Conservation (phyloP, 2,113 vertebrate species). For the Notiomystis cincta region DNA sequence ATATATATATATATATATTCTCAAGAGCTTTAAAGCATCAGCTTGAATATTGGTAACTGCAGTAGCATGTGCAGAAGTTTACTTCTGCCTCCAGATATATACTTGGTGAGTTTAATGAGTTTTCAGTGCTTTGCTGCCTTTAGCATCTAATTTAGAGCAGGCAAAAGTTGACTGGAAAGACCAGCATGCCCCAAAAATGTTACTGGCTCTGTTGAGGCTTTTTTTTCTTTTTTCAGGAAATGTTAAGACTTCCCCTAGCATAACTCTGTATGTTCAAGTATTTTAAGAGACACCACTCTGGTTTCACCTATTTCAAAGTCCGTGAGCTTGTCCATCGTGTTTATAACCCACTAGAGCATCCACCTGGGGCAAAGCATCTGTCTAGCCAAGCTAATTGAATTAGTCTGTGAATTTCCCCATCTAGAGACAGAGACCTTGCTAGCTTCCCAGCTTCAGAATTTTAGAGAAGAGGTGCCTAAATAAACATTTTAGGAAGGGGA, state of each 20-base stretch:
- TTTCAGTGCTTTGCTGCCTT: neutral
- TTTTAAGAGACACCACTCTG: neutral
- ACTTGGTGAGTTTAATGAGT: neutral
- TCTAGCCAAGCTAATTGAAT: neutral
- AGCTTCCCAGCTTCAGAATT: neutral
- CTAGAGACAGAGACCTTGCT: neutral
- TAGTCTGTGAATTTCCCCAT: neutral
- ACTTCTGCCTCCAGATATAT: neutral
- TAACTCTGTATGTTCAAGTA: neutral
- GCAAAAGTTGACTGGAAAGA: neutral
- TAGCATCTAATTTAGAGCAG: neutral
- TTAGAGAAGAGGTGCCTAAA: neutral
- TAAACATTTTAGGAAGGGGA: neutral
- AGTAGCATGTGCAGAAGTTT: neutral
- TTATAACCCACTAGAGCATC: neutral
- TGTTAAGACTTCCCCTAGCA: neutral
- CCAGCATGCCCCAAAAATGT: neutral
- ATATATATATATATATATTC: neutral
- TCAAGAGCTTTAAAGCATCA: neutral
- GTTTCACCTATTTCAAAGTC: neutral
- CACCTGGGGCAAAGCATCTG: slow-evolving; percentile 18
- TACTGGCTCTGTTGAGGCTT: neutral
- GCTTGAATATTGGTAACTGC: neutral
- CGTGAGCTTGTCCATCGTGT: neutral
- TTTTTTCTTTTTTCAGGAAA: neutral